Evolutionary conservation across 2,113 vertebrate species (phyloP).

Genomic region (Lathamus discolor): DNA sequence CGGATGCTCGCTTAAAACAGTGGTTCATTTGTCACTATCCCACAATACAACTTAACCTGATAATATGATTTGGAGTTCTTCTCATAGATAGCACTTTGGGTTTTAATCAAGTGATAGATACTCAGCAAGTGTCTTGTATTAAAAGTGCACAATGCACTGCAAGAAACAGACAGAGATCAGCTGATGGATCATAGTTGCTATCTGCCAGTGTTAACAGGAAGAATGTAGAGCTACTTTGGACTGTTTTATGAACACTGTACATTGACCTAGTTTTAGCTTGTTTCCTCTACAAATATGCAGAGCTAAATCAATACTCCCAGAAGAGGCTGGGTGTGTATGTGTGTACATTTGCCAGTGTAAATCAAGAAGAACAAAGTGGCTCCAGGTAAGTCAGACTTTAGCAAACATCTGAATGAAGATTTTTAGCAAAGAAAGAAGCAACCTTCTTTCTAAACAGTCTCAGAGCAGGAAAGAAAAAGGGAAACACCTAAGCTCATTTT

Average conservation of each 20-base stretch:
- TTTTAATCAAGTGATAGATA: neutral
- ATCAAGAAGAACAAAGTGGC: neutral
- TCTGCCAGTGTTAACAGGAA: neutral
- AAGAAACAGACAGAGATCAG: neutral
- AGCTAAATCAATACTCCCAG: slow-evolving; percentile 6
- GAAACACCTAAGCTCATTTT: neutral
- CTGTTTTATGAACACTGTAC: neutral
- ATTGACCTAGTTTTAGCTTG: neutral
- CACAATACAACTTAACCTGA: neutral
- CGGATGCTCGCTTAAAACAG: neutral
- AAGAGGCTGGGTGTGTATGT: neutral
- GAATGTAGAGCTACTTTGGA: neutral
- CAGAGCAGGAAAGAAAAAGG: neutral
- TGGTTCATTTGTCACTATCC: neutral
- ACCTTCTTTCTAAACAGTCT: neutral
- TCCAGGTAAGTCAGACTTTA: neutral
- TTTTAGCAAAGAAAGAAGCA: neutral
- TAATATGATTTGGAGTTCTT: neutral
- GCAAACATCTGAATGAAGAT: neutral
- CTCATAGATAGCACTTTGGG: neutral
- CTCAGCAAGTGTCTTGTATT: neutral
- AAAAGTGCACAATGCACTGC: neutral
- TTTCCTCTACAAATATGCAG: neutral
- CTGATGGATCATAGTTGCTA: accelerated
- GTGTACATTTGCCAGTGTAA: neutral